Evolutionary conservation across 1,140 invertebrate genomes (phyloP).

Genomic region (Caerostris darwini): DNA sequence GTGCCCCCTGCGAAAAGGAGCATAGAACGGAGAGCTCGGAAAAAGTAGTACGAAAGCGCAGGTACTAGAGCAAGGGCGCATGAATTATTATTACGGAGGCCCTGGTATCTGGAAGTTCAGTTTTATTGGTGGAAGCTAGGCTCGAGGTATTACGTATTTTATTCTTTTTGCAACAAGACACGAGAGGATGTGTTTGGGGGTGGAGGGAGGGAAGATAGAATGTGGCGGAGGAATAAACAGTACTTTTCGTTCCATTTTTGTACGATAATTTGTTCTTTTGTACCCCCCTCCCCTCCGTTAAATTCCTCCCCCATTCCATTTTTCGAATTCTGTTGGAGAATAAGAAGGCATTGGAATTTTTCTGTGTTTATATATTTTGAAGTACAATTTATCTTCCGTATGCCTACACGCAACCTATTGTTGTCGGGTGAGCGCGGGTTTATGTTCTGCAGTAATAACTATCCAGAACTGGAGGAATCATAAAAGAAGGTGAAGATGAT

Average conservation of each 20-base stretch:
- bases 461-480: background rate
- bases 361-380: conserved; percentile 24
- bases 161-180: conserved; percentile 44
- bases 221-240: background rate
- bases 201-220: background rate
- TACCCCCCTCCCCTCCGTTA: background rate
- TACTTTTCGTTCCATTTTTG: conserved; percentile 31
- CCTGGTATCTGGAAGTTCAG: background rate
- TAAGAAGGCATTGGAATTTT: background rate
- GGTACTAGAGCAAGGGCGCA: background rate
- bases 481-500: background rate
- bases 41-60: background rate
- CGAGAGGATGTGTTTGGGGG: background rate
- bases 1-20: no score
- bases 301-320: no score
- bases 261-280: conserved; percentile 46
- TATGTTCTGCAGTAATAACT: background rate
- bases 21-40: background rate
- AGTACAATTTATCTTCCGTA: conserved; percentile 32
- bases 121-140: conserved; percentile 43
- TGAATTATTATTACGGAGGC: conserved; percentile 36
- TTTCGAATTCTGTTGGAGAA: background rate
- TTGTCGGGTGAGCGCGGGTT: background rate
- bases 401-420: background rate
- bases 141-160: conserved; percentile 36